These are phyloP conservation scores for Myotis yumanensis DNA, from an alignment of 2,113 vertebrate genomes.

Conservation along the genomic window DNA sequence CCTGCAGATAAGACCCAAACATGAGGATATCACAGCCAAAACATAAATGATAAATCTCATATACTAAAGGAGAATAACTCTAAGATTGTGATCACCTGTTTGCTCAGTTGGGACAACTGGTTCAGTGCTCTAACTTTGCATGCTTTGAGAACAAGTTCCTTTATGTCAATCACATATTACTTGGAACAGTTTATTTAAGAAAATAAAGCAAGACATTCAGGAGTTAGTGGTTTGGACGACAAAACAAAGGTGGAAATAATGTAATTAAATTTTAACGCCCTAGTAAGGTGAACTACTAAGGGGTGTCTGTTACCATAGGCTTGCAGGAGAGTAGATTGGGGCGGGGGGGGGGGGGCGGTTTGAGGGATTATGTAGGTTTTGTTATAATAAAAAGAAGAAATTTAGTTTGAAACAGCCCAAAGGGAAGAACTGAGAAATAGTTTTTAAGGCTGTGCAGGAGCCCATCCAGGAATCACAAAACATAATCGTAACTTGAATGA, in stretches of 20 bases:
- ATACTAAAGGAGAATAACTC: not conserved
- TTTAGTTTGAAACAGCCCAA: constrained; percentile 52
- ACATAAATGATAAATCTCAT: not conserved
- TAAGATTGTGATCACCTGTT: not conserved
- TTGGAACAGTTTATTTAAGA: constrained; percentile 51
- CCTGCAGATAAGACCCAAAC: not conserved
- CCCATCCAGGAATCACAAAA: not conserved
- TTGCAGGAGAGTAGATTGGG: not conserved
- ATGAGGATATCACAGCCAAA: not conserved
- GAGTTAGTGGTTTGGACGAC: constrained; percentile 41
- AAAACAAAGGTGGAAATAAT: constrained; percentile 1
- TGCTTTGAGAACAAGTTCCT: constrained; percentile 39
- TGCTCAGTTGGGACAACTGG: not conserved
- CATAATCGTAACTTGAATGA: not conserved
- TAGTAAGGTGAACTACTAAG: not conserved
- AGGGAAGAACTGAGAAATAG: constrained; percentile 22
- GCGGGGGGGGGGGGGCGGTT: not conserved
- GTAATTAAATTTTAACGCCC: not conserved
- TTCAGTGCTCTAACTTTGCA: not conserved
- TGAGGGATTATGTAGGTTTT: not conserved
- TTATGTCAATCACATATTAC: constrained; percentile 30
- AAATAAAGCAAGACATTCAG: constrained; percentile 54
- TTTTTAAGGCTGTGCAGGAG: not conserved
- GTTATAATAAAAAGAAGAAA: constrained; percentile 60
- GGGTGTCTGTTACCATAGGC: not conserved